Base-by-base conservation (phyloP, 2,888 invertebrate species). In the Synergus japonicus region DNA sequence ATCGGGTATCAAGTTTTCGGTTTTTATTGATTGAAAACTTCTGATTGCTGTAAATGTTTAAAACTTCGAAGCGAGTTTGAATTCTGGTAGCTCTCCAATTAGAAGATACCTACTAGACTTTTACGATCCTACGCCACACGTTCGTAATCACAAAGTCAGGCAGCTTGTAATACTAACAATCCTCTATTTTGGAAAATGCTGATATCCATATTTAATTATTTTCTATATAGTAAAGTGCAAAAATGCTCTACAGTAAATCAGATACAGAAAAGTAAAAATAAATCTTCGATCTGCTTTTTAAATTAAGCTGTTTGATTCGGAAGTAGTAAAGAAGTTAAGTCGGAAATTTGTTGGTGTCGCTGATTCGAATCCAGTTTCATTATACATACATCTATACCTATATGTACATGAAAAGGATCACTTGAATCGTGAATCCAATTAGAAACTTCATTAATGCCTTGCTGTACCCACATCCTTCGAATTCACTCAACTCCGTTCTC, bases 381-480 rank as follows among this genome's bases (percentile, higher is more conserved):
- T 46, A 46, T 13, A 15, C n/a, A 8, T 54, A 54, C 4, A 7
- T 54, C n/a, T 54, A 60, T 60, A 60, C 18, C 12, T 60, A 22
- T 22, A 9, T 22, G 22, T 22, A 22, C 22, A 22, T 60, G 12
- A 0, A 63, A 63, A 29, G 18, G 13, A 63, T 63, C 29, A 63
- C 60, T 29, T 4, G 66, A 18, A 46, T 18, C 22, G n/a, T 18
- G 66, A 79, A 76, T 80, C 78, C 79, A 81, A 81, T 80, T 82
- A 81, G 83, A 82, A 81, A 80, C 81, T 83, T 80, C 80, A 83
- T 81, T 81, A 82, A 78, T 81, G 81, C 69, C 44, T 18, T 76
- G 66, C 69, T 58, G 44, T 54, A 76, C 77, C 54, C 65, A 80
- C 58, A 65, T 73, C 65, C 64, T 77, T 77, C 37, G 65, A 81